Conservation (phyloP, 2,888 invertebrate genomes). For the Euplexia lucipara region DNA sequence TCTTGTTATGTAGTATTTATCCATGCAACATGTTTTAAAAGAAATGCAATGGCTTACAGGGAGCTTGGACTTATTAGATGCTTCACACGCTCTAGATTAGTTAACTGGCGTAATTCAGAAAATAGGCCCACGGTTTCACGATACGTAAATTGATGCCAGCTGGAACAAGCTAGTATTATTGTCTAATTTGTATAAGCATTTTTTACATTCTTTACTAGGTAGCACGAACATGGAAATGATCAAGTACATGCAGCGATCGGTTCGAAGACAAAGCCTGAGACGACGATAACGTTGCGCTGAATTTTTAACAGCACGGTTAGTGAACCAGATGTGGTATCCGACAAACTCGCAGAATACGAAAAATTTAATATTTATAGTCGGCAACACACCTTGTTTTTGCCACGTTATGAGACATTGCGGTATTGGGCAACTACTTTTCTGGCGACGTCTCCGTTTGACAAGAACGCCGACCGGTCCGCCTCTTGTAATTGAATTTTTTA, state of each 20-base stretch:
- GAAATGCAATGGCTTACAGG: background rate
- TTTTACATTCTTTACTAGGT: background rate
- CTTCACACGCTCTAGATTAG: slow-evolving; percentile 18
- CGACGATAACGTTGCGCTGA: slow-evolving; percentile 81
- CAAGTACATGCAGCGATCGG: slow-evolving; percentile 66
- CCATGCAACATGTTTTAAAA: slow-evolving; percentile 3
- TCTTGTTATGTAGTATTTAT: slow-evolving; percentile 15
- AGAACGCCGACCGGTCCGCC: slow-evolving; percentile 29
- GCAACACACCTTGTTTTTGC: slow-evolving; percentile 83
- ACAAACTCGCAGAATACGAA: slow-evolving; percentile 82
- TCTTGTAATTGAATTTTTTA: slow-evolving; percentile 61
- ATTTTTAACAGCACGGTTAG: slow-evolving; percentile 87
- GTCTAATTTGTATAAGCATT: slow-evolving; percentile 6
- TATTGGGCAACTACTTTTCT: slow-evolving; percentile 66
- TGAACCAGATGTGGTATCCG: slow-evolving; percentile 84
- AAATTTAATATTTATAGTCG: slow-evolving; percentile 89
- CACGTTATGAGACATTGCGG: slow-evolving; percentile 78
- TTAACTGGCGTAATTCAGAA: background rate
- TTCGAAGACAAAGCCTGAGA: slow-evolving; percentile 76
- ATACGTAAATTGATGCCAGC: background rate
- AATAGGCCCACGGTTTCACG: slow-evolving; percentile 7
- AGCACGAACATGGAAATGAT: slow-evolving; percentile 33
- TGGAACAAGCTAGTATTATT: background rate
- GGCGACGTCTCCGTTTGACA: slow-evolving; percentile 56
- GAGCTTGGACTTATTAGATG: slow-evolving; percentile 3